Evolutionary conservation across 2,797 vertebrate genomes (phyloP), one percentile per base, ranked within the genome.

Genomic region (Anguilla pacifica): DNA sequence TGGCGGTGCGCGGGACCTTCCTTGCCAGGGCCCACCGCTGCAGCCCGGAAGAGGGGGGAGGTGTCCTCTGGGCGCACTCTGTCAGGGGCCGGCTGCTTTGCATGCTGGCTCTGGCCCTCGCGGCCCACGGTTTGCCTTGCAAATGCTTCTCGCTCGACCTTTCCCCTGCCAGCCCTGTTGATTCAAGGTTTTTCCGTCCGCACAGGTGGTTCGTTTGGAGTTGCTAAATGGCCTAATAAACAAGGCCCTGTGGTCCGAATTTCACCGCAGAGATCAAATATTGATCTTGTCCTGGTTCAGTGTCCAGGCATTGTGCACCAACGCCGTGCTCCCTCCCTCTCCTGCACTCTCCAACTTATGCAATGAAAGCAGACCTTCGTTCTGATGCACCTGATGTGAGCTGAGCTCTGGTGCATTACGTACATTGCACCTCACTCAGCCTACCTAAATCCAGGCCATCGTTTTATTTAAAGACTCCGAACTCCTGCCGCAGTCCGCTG

Each of bases 381-480:
- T n/a, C 28, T 77, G 67, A 77, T 61, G 3, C 72, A 81, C 59
- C 53, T 77, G 53, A 64, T 72, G 22, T 25, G 22, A 15, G 85
- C 13, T 43, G 51, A 57, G 83, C 31, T 85, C 15, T 85, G 70
- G 83, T n/a, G 86, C 86, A 87, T 61, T 46, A 61, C 72, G 6
- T 55, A 79, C 49, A 35, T 6, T 15, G 28, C 22, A 46, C 57
- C 85, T 86, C 72, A 85, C 59, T 87, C 86, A 25, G 83, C 31
- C 79, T 31, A 15, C 90, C 87, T 89, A 92, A 96, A 96, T 95
- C 74, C 95, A 97, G 96, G 96, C 89, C 96, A 96, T 92, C 25
- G 91, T 93, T 97, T 96, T 96, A 96, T 96, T 96, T 96, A 95
- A 96, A 96, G 94, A 91, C 93, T 93, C 91, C 88, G 19, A 95